Percentiles rank a stretch among this genome's conserved stretches.
Conservation (phyloP, 1,140 invertebrate genomes). For the Varroa destructor region DNA sequence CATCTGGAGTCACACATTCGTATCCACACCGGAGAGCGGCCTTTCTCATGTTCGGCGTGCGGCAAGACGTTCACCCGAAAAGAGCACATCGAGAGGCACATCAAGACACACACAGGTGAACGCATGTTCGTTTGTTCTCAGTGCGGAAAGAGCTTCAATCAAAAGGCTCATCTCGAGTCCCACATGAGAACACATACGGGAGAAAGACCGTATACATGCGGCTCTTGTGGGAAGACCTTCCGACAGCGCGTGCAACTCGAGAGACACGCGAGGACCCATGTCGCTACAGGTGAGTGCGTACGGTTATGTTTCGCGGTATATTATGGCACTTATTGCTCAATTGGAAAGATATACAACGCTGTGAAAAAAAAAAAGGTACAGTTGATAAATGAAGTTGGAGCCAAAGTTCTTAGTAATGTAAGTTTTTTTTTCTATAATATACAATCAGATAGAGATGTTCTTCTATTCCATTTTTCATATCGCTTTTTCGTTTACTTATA, state of each 20-base stretch:
- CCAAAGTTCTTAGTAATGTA: too few species aligned
- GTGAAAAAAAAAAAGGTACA: too few species aligned
- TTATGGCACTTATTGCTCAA: background rate
- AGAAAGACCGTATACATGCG: slow-evolving; percentile 28
- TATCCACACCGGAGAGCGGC: slow-evolving; percentile 33
- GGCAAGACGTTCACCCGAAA: slow-evolving; percentile 31
- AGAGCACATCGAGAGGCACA: slow-evolving; percentile 34
- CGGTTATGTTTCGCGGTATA: background rate
- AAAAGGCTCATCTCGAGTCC: slow-evolving; percentile 41
- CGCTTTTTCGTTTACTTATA: background rate
- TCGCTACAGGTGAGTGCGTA: slow-evolving; percentile 18
- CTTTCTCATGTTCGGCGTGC: slow-evolving; percentile 30
- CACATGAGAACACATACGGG: slow-evolving; percentile 28
- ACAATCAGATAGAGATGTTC: too few species aligned
- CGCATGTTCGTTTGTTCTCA: slow-evolving; percentile 40
- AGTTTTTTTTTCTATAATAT: too few species aligned
- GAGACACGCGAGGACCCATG: slow-evolving; percentile 25
- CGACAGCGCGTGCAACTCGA: slow-evolving; percentile 27
- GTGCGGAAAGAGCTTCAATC: slow-evolving; percentile 41
- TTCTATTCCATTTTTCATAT: too few species aligned
- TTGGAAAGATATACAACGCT: too few species aligned
- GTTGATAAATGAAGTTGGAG: too few species aligned
- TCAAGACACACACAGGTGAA: slow-evolving; percentile 37
- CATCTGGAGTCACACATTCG: slow-evolving; percentile 30
- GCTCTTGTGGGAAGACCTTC: slow-evolving; percentile 28